Base-by-base conservation (phyloP, 2,113 vertebrate genomes). In the Rhinogobius similis region DNA sequence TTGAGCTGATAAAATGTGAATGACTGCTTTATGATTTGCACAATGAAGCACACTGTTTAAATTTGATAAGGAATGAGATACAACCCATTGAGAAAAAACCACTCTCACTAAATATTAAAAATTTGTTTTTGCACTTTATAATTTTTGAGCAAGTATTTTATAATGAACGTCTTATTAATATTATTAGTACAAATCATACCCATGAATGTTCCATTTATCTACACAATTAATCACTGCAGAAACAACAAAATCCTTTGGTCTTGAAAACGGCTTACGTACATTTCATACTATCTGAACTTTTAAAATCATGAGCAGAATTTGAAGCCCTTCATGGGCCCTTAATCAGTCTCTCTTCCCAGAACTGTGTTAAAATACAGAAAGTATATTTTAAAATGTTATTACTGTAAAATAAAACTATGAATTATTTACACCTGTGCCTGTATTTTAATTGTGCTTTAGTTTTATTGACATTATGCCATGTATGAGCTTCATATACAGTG, bases 111-210 rank as follows among this genome's bases (percentile, higher is more conserved):
- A 61, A 61, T 36, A n/a, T 36, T 36, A 36, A 29, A 7, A 13
- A 9, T 61, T 56, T 61, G 5, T 36, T 61, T 61, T 61, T 61
- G 58, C 58, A 61, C 58, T 61, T 61, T 61, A 61, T 36, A 36
- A 50, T 50, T 50, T 50, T 36, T 36, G 32, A 6, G n/a, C n/a
- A n/a, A 46, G 43, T 59, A 18, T 29, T 59, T 61, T n/a, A 32
- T 61, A 36, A 59, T 32, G 23, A 55, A 55, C 23, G 10, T 26
- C 13, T 52, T 5, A 36, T 44, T 44, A 44, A 14, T 44, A 20
- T 48, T 20, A 48, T 55, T 55, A 24, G 14, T 14, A 26, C 23
- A 55, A 55, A 55, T 50, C 46, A 50, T 14, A 26, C 23, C 10
- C 23, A 55, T 26, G 52, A 26, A 24, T 26, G 12, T 13, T 55